Conservation (phyloP, 1,140 invertebrate species). For the Diploscapter pachys region DNA sequence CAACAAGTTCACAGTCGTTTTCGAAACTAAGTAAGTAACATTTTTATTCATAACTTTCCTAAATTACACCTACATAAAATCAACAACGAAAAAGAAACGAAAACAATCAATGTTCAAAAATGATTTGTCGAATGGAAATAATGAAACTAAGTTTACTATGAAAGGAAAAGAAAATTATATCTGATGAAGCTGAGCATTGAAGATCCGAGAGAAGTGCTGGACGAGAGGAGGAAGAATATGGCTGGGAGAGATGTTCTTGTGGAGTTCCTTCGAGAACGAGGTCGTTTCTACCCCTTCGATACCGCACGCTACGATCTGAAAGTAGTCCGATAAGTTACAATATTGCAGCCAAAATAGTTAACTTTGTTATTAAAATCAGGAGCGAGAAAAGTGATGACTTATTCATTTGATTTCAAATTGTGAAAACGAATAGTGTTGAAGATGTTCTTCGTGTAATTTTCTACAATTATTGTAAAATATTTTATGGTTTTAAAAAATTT, state of each 20-base stretch:
- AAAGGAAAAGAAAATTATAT: background rate
- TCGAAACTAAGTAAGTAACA: too few relatives aligned
- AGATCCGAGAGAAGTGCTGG: conserved; percentile 17
- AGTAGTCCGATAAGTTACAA: conserved; percentile 65
- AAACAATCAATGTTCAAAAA: conserved; percentile 8
- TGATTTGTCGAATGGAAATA: background rate
- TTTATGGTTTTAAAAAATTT: background rate
- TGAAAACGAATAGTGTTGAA: background rate
- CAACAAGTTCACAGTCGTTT: too few relatives aligned
- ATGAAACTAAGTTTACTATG: background rate
- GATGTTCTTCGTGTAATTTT: too few relatives aligned
- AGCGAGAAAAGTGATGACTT: background rate
- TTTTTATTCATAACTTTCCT: too few relatives aligned
- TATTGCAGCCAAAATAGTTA: background rate
- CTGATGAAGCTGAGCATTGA: conserved; percentile 9
- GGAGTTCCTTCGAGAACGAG: conserved; percentile 76
- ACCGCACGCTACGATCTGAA: conserved; percentile 92
- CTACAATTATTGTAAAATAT: too few relatives aligned
- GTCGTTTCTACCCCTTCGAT: conserved; percentile 88
- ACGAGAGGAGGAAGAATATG: conserved; percentile 57
- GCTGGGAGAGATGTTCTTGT: conserved; percentile 59
- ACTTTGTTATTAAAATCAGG: background rate
- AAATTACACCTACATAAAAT: background rate
- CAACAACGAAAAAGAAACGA: background rate
- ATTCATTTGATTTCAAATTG: background rate